A percentile compares a stretch with the other conserved stretches of the same genome.
phyloP scores from a whole-genome alignment of 2,113 vertebrate species.

The Pelobates fuscus region DNA sequence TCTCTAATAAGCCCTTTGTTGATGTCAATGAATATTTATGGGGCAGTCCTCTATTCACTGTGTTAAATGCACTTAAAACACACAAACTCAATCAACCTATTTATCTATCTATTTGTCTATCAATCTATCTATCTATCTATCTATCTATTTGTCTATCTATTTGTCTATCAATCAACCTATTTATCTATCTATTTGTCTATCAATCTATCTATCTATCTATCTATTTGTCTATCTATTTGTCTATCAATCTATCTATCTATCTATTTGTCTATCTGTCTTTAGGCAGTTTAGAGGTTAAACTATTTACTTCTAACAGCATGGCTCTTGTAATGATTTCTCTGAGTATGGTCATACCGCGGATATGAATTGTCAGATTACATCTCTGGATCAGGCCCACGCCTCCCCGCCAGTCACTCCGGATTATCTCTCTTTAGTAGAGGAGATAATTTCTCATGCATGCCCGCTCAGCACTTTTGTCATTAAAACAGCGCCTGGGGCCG shows the following conservation, averaged over 20 bases:
- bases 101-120: neutral
- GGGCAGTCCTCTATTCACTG: neutral
- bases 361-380: slow-evolving; percentile 49
- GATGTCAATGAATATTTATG: too few relatives aligned
- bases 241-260: neutral
- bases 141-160: neutral
- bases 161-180: neutral
- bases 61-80: neutral
- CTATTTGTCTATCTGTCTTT: neutral
- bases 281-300: slow-evolving; percentile 18
- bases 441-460: slow-evolving; percentile 48
- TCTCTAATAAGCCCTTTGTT: too few relatives aligned
- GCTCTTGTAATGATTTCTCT: slow-evolving; percentile 37
- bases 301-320: slow-evolving; percentile 11
- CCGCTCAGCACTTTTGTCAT: slow-evolving; percentile 50
- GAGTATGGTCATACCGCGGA: slow-evolving; percentile 6
- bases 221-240: neutral
- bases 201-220: neutral
- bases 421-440: slow-evolving; percentile 45
- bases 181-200: neutral
- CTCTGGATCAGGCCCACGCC: slow-evolving; percentile 46
- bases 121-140: neutral
- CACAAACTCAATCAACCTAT: too few relatives aligned
- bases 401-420: slow-evolving; percentile 45
- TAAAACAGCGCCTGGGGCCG: slow-evolving; percentile 46